Conservation (phyloP, 2,888 invertebrate species). For the Buathra laborator region DNA sequence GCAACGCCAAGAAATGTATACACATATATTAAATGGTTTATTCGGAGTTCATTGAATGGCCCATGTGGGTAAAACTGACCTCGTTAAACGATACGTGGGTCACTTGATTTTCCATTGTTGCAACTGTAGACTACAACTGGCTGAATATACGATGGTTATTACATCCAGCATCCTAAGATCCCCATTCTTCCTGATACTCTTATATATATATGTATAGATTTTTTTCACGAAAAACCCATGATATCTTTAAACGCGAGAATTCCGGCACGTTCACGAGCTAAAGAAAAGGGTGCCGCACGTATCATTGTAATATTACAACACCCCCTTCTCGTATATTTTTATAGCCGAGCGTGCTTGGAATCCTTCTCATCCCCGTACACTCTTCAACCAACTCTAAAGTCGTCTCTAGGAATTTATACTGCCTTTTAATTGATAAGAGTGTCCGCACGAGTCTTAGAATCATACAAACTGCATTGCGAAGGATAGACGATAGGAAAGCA, state of each 20-base stretch:
- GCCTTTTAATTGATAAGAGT: conserved; percentile 66
- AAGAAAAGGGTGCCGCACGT: conserved; percentile 67
- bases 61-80: conserved; percentile 24
- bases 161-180: conserved; percentile 18
- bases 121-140: conserved; percentile 5
- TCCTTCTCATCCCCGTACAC: conserved; percentile 49
- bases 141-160: conserved; percentile 23
- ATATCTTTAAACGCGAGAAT: conserved; percentile 59
- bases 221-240: conserved; percentile 56
- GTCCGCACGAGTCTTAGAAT: not conserved
- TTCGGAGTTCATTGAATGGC: conserved; percentile 19
- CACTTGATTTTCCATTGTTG: conserved; percentile 56
- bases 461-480: not conserved
- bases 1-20: conserved; percentile 7
- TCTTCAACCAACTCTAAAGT: conserved; percentile 32
- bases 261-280: conserved; percentile 63
- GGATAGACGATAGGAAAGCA: not conserved
- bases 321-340: conserved; percentile 71
- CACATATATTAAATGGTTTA: conserved; percentile 39
- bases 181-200: conserved; percentile 23
- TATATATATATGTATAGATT: not conserved
- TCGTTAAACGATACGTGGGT: conserved; percentile 22
- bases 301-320: conserved; percentile 72
- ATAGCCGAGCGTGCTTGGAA: conserved; percentile 70
- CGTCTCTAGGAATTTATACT: conserved; percentile 49